Conservation (phyloP, 2,888 invertebrate genomes). For the Eupithecia dodoneata region DNA sequence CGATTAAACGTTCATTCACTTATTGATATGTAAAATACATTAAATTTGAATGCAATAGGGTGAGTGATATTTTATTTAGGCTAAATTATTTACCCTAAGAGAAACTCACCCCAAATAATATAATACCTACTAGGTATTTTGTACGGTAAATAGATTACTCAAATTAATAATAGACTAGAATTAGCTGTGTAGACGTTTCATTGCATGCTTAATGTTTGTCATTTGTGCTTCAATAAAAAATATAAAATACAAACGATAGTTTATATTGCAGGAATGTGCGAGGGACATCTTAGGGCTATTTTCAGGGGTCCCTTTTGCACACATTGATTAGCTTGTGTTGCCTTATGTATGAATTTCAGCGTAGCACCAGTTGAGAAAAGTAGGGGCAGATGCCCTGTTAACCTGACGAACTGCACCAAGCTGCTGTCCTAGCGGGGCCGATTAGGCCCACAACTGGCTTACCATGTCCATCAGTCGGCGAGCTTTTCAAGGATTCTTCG, state of each 20-base stretch:
- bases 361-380: conserved; percentile 1
- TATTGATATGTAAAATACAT: conserved; percentile 58
- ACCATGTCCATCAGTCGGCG: background rate
- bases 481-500: background rate
- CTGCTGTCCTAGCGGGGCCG: background rate
- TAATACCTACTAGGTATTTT: background rate
- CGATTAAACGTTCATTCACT: conserved; percentile 35
- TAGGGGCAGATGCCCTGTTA: background rate
- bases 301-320: conserved; percentile 70
- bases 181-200: conserved; percentile 66
- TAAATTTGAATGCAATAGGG: conserved; percentile 15
- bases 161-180: conserved; percentile 21
- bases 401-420: background rate
- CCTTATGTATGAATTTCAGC: conserved; percentile 72
- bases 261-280: conserved; percentile 52
- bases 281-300: conserved; percentile 40
- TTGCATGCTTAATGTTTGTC: conserved; percentile 78
- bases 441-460: background rate
- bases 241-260: conserved; percentile 58
- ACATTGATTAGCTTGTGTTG: conserved; percentile 72
- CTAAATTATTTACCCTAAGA: conserved; percentile 2
- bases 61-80: background rate
- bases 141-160: conserved; percentile 32
- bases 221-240: conserved; percentile 80
- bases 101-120: background rate